Evolutionary conservation across 2,113 vertebrate species (phyloP).

Genomic region (Pleuronectes platessa): DNA sequence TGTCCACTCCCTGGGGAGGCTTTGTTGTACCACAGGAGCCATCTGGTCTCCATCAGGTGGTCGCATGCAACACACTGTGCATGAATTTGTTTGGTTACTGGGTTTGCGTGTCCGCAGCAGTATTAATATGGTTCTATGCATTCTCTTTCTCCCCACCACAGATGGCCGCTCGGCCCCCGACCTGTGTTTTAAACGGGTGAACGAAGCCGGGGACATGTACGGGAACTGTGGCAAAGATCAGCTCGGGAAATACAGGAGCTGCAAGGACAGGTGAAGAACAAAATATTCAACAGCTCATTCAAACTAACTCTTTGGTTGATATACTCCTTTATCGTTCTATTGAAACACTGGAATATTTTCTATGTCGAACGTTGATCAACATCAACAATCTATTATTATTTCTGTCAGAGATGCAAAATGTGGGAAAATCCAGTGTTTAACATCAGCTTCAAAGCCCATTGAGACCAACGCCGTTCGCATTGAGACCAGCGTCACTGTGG

Average conservation of each 20-base stretch:
- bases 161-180: conserved; percentile 89
- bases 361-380: neutral
- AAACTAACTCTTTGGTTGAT: too few relatives aligned
- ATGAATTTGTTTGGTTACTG: neutral
- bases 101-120: conserved; percentile 11
- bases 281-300: neutral
- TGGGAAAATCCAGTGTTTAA: conserved; percentile 96
- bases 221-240: conserved; percentile 96
- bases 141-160: conserved; percentile 59
- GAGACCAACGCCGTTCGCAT: conserved; percentile 91
- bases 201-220: conserved; percentile 90
- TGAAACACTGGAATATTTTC: neutral
- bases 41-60: conserved; percentile 66
- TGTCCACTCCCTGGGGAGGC: conserved; percentile 56
- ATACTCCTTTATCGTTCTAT: too few relatives aligned
- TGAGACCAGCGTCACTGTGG: conserved; percentile 85
- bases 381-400: neutral
- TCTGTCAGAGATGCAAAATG: conserved; percentile 90
- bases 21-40: conserved; percentile 60
- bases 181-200: conserved; percentile 91
- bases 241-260: conserved; percentile 88
- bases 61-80: conserved; percentile 27
- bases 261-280: conserved; percentile 84
- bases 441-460: conserved; percentile 86
- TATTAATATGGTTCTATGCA: conserved; percentile 9